Percentiles rank a stretch among this genome's conserved stretches.
Conservation (phyloP, 2,888 invertebrate species). For the Sepiola atlantica region DNA sequence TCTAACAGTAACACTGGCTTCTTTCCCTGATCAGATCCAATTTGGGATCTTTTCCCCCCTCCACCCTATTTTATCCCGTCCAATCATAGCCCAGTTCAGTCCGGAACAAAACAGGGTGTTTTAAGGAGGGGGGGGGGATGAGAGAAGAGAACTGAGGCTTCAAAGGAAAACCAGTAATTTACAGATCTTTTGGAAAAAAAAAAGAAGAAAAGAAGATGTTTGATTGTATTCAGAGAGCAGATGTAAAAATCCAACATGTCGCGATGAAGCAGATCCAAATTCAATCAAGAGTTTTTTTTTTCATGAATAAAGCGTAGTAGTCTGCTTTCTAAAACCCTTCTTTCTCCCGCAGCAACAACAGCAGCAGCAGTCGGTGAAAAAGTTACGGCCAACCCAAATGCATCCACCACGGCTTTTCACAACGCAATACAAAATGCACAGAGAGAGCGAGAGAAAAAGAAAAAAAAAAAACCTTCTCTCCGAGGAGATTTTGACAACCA, state of each 20-base stretch:
- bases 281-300: neutral
- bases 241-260: slow-evolving; percentile 10
- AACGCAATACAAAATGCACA: neutral
- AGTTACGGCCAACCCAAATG: neutral
- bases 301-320: neutral
- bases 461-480: neutral
- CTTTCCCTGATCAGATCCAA: neutral
- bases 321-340: neutral
- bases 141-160: neutral
- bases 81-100: neutral
- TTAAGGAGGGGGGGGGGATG: neutral
- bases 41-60: neutral
- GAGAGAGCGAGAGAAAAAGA: neutral
- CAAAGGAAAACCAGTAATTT: neutral
- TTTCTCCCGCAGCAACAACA: slow-evolving; percentile 6
- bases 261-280: slow-evolving; percentile 13
- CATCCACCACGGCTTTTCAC: neutral
- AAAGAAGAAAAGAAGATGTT: neutral
- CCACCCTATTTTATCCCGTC: neutral
- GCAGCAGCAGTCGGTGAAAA: neutral
- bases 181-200: neutral
- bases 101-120: neutral
- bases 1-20: neutral
- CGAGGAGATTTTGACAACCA: neutral
- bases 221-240: slow-evolving; percentile 32